Conservation (phyloP, 2,888 invertebrate species). For the Gisinianus flammeolus region DNA sequence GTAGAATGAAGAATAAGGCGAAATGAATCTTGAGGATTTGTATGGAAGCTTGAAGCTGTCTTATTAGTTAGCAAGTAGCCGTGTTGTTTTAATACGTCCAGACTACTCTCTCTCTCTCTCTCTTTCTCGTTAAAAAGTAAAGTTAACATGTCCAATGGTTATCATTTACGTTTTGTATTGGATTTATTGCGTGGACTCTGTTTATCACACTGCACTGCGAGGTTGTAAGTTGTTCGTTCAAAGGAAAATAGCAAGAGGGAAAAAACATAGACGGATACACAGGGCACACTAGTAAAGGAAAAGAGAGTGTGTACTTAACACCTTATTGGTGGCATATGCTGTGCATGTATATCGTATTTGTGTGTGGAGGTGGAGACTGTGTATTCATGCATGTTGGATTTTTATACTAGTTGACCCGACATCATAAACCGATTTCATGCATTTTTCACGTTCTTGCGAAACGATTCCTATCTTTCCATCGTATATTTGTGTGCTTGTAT, state of each 20-base stretch:
- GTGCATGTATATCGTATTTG: not conserved
- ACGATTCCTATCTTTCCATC: slow-evolving; percentile 26
- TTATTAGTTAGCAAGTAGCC: slow-evolving; percentile 5
- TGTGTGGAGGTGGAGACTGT: not conserved
- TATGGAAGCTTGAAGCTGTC: not conserved
- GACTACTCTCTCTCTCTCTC: not conserved
- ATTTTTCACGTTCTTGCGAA: slow-evolving; percentile 43
- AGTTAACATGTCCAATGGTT: slow-evolving; percentile 8
- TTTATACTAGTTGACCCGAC: slow-evolving; percentile 27
- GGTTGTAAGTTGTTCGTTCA: not conserved
- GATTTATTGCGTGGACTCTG: slow-evolving; percentile 12
- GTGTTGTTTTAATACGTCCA: not conserved
- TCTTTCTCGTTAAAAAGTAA: not conserved
- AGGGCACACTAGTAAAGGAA: not conserved
- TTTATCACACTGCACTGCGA: slow-evolving; percentile 18
- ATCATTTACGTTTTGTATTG: slow-evolving; percentile 13
- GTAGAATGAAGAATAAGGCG: no score
- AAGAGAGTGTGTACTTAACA: slow-evolving; percentile 7
- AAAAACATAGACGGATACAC: not conserved
- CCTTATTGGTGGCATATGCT: not conserved
- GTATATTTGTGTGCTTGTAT: not conserved
- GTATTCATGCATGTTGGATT: slow-evolving; percentile 2
- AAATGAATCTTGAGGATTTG: no score
- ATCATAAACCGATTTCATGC: slow-evolving; percentile 44
- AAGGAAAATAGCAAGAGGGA: not conserved